These are phyloP conservation scores for Scaptomyza polygonia DNA, from an alignment of 2,888 invertebrate species.

Conservation along the genomic window DNA sequence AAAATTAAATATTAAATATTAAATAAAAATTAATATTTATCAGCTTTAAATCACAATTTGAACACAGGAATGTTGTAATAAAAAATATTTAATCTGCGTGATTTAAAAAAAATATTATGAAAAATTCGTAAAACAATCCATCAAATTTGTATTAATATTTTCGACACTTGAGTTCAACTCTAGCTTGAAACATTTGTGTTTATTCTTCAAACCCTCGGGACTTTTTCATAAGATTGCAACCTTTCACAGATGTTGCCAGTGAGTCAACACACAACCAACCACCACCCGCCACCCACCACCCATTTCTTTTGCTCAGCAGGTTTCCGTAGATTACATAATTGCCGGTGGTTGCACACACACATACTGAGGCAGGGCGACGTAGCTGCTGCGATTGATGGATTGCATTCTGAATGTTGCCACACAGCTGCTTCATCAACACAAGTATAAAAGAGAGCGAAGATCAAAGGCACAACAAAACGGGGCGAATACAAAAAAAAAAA, in stretches of 20 bases:
- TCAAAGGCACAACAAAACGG: slow-evolving; percentile 59
- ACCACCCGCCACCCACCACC: neutral
- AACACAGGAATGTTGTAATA: too few relatives aligned
- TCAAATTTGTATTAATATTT: too few relatives aligned
- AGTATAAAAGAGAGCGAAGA: slow-evolving; percentile 46
- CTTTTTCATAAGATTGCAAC: neutral
- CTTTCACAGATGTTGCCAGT: slow-evolving; percentile 13
- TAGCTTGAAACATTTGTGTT: neutral
- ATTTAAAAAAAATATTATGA: too few relatives aligned
- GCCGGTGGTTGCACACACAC: slow-evolving; percentile 48
- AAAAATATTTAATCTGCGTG: too few relatives aligned
- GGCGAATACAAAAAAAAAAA: slow-evolving; percentile 18
- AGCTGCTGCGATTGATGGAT: slow-evolving; percentile 64
- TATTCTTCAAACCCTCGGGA: neutral
- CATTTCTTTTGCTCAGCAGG: slow-evolving; percentile 48
- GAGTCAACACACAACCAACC: neutral
- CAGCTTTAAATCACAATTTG: too few relatives aligned
- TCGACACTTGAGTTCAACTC: too few relatives aligned
- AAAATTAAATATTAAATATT: too few relatives aligned
- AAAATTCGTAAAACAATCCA: too few relatives aligned
- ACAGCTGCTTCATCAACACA: slow-evolving; percentile 13
- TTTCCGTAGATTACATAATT: slow-evolving; percentile 52
- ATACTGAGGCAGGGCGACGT: slow-evolving; percentile 5
- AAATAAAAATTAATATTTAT: too few relatives aligned
- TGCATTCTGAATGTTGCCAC: slow-evolving; percentile 74